These are phyloP conservation scores for Arrhamphus sclerolepis DNA, from an alignment of 2,797 vertebrate genomes.

Conservation along the genomic window DNA sequence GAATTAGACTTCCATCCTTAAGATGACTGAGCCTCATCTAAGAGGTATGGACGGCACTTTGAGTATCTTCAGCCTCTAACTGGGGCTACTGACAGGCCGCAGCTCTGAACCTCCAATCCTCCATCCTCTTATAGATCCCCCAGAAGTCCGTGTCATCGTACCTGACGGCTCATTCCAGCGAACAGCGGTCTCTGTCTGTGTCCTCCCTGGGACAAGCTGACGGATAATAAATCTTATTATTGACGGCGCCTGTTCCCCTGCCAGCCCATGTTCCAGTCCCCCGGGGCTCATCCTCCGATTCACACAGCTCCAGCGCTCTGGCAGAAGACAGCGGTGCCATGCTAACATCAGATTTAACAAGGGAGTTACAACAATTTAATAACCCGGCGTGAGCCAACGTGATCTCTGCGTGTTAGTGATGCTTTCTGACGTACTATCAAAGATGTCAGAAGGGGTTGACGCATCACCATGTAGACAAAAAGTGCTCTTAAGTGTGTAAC, in stretches of 20 bases:
- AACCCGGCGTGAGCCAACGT: conserved; percentile 55
- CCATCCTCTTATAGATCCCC: conserved; percentile 63
- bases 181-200: conserved; percentile 60
- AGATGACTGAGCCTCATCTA: conserved; percentile 48
- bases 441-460: conserved; percentile 41
- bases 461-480: conserved; percentile 21
- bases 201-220: conserved; percentile 57
- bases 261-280: conserved; percentile 60
- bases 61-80: conserved; percentile 55
- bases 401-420: conserved; percentile 46
- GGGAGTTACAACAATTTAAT: conserved; percentile 66
- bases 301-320: conserved; percentile 57
- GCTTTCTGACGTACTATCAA: conserved; percentile 49
- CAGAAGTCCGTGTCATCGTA: conserved; percentile 41
- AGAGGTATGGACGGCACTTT: conserved; percentile 23
- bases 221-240: conserved; percentile 85
- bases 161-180: conserved; percentile 71
- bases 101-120: conserved; percentile 24
- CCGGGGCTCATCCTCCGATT: conserved; percentile 76
- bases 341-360: conserved; percentile 74
- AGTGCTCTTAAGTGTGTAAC: conserved; percentile 1
- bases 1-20: conserved; percentile 28
- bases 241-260: conserved; percentile 72
- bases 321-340: conserved; percentile 50
- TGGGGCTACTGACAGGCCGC: conserved; percentile 61